Evolutionary conservation across 2,888 invertebrate genomes (phyloP).

Genomic region (Protula sp.): DNA sequence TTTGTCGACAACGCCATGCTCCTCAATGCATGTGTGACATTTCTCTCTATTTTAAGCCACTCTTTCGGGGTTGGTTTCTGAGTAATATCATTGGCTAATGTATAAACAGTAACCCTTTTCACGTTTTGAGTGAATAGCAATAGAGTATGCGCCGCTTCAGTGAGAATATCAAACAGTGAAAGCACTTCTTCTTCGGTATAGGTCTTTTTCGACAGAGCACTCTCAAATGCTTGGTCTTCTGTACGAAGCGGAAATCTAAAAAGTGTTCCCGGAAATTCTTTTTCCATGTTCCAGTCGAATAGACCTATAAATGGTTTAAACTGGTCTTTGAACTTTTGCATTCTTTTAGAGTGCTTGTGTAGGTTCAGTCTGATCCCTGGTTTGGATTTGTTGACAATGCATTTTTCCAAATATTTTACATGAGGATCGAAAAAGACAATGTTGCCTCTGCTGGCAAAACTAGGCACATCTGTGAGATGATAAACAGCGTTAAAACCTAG

Average conservation of each 20-base stretch:
- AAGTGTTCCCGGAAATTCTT: background rate
- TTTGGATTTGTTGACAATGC: background rate
- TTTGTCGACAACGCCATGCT: too few species aligned
- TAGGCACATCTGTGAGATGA: background rate
- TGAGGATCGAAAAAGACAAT: background rate
- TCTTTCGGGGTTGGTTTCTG: too few species aligned
- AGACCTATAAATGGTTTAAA: background rate
- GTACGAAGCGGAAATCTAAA: background rate
- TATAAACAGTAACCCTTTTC: background rate
- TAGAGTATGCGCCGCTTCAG: background rate
- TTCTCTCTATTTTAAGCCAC: too few species aligned
- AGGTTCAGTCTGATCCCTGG: background rate
- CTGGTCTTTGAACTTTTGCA: background rate
- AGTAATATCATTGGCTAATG: too few species aligned
- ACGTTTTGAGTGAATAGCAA: background rate
- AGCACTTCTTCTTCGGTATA: background rate
- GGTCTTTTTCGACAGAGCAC: background rate
- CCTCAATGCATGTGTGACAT: too few species aligned
- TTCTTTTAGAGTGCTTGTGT: background rate
- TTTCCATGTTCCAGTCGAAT: background rate
- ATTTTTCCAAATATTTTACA: background rate
- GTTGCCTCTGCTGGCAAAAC: background rate
- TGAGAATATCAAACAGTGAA: background rate
- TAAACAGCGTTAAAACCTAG: background rate
- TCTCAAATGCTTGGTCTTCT: background rate